Evolutionary conservation across 2,797 vertebrate genomes (phyloP).

Genomic region (Mustela erminea): DNA sequence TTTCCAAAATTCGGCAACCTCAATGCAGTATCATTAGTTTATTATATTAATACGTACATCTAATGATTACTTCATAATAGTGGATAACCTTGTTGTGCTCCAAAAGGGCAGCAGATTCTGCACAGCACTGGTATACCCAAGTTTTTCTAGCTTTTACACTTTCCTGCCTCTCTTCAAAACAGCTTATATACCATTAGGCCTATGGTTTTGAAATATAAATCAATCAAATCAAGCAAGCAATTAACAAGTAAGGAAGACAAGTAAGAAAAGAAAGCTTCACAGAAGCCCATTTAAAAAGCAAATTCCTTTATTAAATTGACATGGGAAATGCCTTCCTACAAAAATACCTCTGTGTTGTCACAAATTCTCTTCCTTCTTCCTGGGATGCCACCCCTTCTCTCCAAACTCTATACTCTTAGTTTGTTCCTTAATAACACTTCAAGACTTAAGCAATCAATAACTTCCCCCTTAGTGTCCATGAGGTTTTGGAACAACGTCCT

Average conservation of each 20-base stretch:
- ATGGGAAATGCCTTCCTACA: constrained; percentile 14
- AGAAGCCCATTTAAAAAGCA: constrained; percentile 13
- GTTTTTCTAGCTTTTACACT: constrained; percentile 20
- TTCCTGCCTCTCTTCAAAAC: constrained; percentile 51
- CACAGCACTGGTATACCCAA: neutral
- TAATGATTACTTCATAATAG: neutral
- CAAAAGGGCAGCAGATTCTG: neutral
- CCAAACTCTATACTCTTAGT: neutral
- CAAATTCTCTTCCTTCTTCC: constrained; percentile 37
- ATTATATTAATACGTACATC: neutral
- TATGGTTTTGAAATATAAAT: constrained; percentile 48
- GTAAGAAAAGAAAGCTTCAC: neutral
- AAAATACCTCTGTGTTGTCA: constrained; percentile 9
- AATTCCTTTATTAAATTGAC: constrained; percentile 23
- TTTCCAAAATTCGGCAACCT: constrained; percentile 25
- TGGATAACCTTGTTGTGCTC: neutral
- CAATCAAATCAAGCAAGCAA: constrained; percentile 44
- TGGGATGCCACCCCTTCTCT: neutral
- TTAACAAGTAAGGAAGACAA: constrained; percentile 24
- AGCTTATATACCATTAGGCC: neutral
- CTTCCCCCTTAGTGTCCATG: neutral
- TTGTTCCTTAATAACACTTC: constrained; percentile 45
- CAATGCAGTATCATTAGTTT: neutral
- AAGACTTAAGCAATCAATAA: neutral
- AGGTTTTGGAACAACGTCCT: neutral